phyloP scores from a whole-genome alignment of 2,113 vertebrate genomes.

The Pseudopipra pipra region DNA sequence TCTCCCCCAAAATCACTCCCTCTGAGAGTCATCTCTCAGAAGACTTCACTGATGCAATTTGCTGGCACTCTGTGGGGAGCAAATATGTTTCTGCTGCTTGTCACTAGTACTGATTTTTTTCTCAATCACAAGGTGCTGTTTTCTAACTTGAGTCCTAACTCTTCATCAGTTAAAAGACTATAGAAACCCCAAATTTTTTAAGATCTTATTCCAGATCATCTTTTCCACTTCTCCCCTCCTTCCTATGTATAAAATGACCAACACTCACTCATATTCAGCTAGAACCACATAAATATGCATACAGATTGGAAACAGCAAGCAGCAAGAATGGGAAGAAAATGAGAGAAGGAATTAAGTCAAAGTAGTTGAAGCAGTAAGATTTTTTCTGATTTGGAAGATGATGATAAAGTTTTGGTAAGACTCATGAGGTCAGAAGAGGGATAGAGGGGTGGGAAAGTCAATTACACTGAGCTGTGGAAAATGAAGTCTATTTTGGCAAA shows the following conservation, averaged over 20 bases:
- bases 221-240: background rate
- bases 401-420: background rate
- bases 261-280: background rate
- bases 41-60: background rate
- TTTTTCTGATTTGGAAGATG: background rate
- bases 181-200: background rate
- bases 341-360: background rate
- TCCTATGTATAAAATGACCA: background rate
- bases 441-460: background rate
- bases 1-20: background rate
- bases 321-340: background rate
- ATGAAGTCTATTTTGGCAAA: background rate
- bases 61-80: background rate
- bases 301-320: background rate
- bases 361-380: background rate
- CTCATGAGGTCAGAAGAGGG: background rate
- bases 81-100: background rate
- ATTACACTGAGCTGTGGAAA: background rate
- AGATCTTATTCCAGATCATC: background rate
- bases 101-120: background rate
- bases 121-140: background rate
- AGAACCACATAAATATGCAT: background rate
- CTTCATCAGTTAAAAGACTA: background rate
- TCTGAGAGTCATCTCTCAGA: background rate
- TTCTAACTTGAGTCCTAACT: background rate